Conservation (phyloP, 92 coral and sea anemone genomes). For the Heteractis magnifica region DNA sequence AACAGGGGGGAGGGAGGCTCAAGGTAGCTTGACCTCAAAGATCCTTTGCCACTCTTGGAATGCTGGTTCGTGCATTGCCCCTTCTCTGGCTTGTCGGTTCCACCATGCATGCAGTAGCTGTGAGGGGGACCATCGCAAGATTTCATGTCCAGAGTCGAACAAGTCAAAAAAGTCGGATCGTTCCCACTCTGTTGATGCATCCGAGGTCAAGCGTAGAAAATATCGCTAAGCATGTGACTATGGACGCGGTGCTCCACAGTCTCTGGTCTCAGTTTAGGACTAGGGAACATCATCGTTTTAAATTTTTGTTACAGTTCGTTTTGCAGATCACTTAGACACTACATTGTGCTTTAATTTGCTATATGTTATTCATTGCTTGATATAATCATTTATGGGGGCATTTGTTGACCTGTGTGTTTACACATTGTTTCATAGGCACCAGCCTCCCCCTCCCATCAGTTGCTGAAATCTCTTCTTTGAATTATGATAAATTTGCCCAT, state of each 20-base stretch:
- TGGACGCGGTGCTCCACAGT: background rate
- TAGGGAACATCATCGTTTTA: background rate
- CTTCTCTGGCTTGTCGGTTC: background rate
- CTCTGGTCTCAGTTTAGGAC: background rate
- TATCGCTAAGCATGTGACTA: background rate
- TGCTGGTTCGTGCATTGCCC: slow-evolving; percentile 8
- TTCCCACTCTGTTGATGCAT: background rate
- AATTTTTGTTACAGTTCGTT: background rate
- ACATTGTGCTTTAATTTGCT: background rate
- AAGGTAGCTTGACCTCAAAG: background rate
- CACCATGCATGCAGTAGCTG: slow-evolving; percentile 10
- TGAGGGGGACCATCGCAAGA: background rate
- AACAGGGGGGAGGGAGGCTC: background rate
- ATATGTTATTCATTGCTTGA: background rate
- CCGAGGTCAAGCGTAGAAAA: background rate
- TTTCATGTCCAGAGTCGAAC: background rate
- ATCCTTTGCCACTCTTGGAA: slow-evolving; percentile 36
- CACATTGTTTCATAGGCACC: background rate
- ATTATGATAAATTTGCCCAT: background rate
- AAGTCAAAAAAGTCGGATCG: background rate
- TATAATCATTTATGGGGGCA: background rate
- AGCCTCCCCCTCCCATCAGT: background rate
- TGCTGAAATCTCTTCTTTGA: background rate
- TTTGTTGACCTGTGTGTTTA: background rate
- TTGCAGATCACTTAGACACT: background rate